Base-by-base conservation (phyloP, 2,113 vertebrate genomes). In the Physeter macrocephalus region DNA sequence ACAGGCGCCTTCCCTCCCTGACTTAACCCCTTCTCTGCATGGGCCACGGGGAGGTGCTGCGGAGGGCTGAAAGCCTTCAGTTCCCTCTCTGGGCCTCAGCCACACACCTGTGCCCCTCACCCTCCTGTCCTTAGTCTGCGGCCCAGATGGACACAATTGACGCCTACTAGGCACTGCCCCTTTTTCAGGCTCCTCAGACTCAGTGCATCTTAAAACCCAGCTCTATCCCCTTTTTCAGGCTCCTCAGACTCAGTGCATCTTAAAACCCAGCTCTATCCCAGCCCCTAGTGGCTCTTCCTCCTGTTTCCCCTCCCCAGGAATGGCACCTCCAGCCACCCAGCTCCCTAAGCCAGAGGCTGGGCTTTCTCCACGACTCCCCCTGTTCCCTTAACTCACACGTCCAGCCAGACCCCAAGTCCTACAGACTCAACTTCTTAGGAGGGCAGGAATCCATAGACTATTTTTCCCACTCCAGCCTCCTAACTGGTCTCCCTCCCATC, bases 11-110 rank as follows among this genome's bases (percentile, higher is more conserved):
- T 96, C 77, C 92, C 71, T 88, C 66, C 2, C 10, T 66, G 85
- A 94, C 66, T 96, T 98, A 98, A 96, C 94, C 71, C 95, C 20
- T 97, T 96, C 88, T 36, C 43, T 81, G 57, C 78, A 57, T 8
- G 21, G 46, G 64, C 66, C 88, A 59, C 0, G 1, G 62, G 36
- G 80, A 92, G 88, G 80, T 11, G 0, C 59, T 39, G 36, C 5
- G 7, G 61, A 94, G 20, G 69, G 62, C 49, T 66, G 34, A 83
- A 94, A 75, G 54, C 81, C 59, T 62, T 9, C 74, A n/a, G 31
- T 67, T 82, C 36, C 88, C 80, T 67, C 18, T 74, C 59, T 64
- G 72, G 59, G 82, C 43, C 94, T 89, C 77, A 10, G 25, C n/a
- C 69, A 90, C 61, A 89, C 84, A 96, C 94, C 69, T 92, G 86